Base-by-base conservation (phyloP, 2,888 invertebrate species). In the Macropis europaea region DNA sequence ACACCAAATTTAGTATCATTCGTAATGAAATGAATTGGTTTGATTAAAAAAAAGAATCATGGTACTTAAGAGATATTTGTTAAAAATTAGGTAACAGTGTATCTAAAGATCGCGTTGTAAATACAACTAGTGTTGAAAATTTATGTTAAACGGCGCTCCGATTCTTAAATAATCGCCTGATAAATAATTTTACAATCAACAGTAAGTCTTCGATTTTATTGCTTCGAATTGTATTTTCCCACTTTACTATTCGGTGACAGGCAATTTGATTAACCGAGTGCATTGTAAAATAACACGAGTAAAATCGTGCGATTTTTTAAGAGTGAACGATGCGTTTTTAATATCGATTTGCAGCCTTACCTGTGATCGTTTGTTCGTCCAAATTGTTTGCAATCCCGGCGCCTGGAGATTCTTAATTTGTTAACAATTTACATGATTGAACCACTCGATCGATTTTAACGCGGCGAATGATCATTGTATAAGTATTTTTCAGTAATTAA, bases 341-440 rank as follows among this genome's bases (percentile, higher is more conserved):
- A 56, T 17, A 43, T 1, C 34, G 28, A 56, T 56, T 28, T 32
- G 19, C 26, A 34, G 59, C 22, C 40, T 40, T 28, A 40, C 43
- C 52, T 69, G 69, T 56, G 69, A 69, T 69, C 34, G 50, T 45
- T 47, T 24, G 47, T 40, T 69, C 69, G 61, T 68, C 43, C 56
- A 15, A 43, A 56, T 72, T 57, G 45, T 28, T 34, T 30, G 28
- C 22, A 42, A 53, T 28, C 9, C 36, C 17, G 26, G 28, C 48
- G 66, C 47, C 66, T 70, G 22, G 22, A 47, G n/a, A 6, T 30
- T 45, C 26, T 50, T 28, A 34, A 42, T 32, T 24, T 17, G 22
- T 22, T 6, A 22, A 15, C 6, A 1, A n/a, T n/a, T n/a, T n/a
- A 34, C 28, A 52, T 50, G 62, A 13, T 43, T 61, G 45, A 19